These are phyloP conservation scores for Marmota monax DNA, from an alignment of 2,113 vertebrate species.

Conservation along the genomic window DNA sequence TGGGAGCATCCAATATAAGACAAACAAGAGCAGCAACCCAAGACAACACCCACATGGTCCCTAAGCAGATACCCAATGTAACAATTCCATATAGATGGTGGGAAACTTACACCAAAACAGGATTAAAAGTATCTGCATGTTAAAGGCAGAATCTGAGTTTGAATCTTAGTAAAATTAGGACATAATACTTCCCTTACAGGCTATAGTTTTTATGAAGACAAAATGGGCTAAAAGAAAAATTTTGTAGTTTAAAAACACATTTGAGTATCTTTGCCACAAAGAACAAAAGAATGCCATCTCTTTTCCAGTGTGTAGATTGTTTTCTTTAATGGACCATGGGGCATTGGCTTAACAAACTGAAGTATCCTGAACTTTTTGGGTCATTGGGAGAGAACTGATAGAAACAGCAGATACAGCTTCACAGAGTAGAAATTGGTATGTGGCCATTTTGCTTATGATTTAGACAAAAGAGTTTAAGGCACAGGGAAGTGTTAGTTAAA, in stretches of 20 bases:
- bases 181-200: neutral
- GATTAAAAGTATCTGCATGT: neutral
- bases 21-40: neutral
- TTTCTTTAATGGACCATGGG: neutral
- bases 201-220: neutral
- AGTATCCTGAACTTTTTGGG: neutral
- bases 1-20: neutral
- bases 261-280: neutral
- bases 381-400: neutral
- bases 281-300: neutral
- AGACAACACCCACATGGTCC: rapidly evolving
- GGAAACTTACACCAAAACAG: neutral
- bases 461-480: neutral
- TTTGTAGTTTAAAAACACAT: neutral
- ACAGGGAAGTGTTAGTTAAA: neutral
- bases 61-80: neutral
- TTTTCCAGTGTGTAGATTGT: neutral
- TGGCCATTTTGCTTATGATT: neutral
- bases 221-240: neutral
- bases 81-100: no score
- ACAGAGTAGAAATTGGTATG: neutral
- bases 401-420: neutral
- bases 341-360: no score
- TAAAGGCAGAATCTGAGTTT: neutral
- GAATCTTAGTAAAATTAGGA: neutral